phyloP scores from a whole-genome alignment of 1,140 invertebrate genomes.

The Spodoptera frugiperda region DNA sequence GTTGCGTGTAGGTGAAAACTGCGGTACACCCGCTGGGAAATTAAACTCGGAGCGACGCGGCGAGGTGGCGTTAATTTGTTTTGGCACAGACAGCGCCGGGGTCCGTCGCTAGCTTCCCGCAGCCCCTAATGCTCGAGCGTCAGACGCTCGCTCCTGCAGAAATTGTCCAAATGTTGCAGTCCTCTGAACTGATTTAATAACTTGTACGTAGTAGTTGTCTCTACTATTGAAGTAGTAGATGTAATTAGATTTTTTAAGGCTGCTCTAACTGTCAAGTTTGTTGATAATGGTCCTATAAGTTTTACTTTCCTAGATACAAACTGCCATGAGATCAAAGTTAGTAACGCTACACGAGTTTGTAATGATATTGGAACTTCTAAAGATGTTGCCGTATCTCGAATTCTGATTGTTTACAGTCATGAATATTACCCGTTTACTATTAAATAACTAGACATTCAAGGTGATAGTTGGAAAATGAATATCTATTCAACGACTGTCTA shows the following conservation, averaged over 20 bases:
- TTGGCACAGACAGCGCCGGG: slow-evolving; percentile 52
- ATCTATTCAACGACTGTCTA: no score
- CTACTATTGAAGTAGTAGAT: no score
- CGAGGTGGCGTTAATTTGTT: slow-evolving; percentile 74
- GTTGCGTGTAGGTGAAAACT: slow-evolving; percentile 59
- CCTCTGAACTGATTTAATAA: slow-evolving; percentile 10
- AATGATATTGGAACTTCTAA: no score
- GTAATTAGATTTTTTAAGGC: not conserved
- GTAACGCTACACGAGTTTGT: not conserved
- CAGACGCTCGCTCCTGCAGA: slow-evolving; percentile 9
- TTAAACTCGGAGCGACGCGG: slow-evolving; percentile 68
- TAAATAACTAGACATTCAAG: no score
- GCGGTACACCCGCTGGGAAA: slow-evolving; percentile 72
- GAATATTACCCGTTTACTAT: no score
- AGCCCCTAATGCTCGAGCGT: slow-evolving; percentile 21
- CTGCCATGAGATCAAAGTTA: not conserved
- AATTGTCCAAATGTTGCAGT: slow-evolving; percentile 20
- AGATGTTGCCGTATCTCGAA: no score
- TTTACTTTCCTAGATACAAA: not conserved
- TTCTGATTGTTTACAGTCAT: no score
- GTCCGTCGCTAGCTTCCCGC: slow-evolving; percentile 12
- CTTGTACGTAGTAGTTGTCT: not conserved
- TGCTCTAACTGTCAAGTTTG: not conserved
- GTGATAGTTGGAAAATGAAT: no score
- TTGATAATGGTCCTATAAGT: not conserved